A percentile compares a stretch with the other conserved stretches of the same genome.
Evolutionary conservation across 2,888 invertebrate genomes (phyloP).

Genomic region (Barypeithes pellucidus): DNA sequence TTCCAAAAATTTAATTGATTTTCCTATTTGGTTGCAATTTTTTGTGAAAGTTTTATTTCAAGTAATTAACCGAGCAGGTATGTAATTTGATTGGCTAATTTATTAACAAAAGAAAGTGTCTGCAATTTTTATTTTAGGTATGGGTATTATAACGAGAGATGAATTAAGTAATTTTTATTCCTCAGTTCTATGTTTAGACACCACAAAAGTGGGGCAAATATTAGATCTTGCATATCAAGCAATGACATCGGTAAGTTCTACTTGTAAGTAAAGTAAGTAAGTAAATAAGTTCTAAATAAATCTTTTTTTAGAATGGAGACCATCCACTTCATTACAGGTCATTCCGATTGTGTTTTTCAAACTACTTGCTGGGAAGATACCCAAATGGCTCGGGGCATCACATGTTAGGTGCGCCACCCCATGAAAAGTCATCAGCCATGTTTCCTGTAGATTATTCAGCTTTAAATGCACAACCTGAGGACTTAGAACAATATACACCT

Average conservation of each 20-base stretch:
- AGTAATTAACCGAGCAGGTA: constrained; percentile 80
- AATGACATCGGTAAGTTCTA: constrained; percentile 80
- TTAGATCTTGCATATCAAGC: constrained; percentile 80
- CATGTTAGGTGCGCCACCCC: constrained; percentile 78
- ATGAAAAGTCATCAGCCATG: constrained; percentile 74
- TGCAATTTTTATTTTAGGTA: constrained; percentile 67
- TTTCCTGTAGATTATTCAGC: constrained; percentile 86
- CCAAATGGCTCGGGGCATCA: constrained; percentile 85
- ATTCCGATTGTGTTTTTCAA: constrained; percentile 83
- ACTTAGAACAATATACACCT: constrained; percentile 80
- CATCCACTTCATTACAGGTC: constrained; percentile 78
- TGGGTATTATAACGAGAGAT: constrained; percentile 78
- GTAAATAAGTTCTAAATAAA: background rate
- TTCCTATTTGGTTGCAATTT: constrained; percentile 84
- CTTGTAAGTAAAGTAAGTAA: background rate
- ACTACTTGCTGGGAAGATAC: constrained; percentile 82
- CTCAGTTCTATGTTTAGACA: constrained; percentile 79
- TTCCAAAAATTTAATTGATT: constrained; percentile 74
- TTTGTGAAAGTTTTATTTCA: constrained; percentile 82
- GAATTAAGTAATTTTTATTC: constrained; percentile 82
- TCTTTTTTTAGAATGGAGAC: constrained; percentile 77
- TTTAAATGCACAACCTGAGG: constrained; percentile 80
- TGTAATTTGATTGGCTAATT: constrained; percentile 52
- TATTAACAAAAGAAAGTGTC: background rate
- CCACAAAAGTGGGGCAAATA: constrained; percentile 77